Base-by-base conservation (phyloP, 2,888 invertebrate species). In the Drosophila birchii region DNA sequence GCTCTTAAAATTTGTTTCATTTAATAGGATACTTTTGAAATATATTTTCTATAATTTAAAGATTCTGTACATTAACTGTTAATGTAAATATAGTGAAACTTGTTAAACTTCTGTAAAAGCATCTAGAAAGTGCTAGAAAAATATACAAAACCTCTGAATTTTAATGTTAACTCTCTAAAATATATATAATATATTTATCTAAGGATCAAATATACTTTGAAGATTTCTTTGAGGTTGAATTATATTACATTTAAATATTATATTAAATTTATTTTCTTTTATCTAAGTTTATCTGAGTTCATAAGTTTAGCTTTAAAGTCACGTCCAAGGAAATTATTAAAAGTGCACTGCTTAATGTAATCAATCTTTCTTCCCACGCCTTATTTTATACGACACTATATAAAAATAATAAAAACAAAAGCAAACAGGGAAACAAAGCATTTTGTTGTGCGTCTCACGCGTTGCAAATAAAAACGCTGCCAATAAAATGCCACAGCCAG, bases 401-500 rank as follows among this genome's bases (percentile, higher is more conserved):
- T 51, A 69, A 44, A 69, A 47, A 68, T 32, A 34, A 43, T 55
- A 45, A 36, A 54, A 53, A 23, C 16, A 11, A 58, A 58, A 16
- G 44, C 29, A 58, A 64, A 29, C 66, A 41, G 41, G 54, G 49
- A 54, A 58, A 66, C 39, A 58, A 75, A 73, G 20, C 55, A 75
- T 67, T 67, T 74, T 59, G 59, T 53, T 67, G 59, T 71, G 80
- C 72, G 69, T 70, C 83, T 88, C 84, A 84, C 88, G 84, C 83
- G 72, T 63, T 86, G 69, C 84, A 70, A 80, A 84, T 84, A 88
- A 88, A 73, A 84, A 78, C 62, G 80, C 86, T 80, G 86, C 84
- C 84, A 88, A 84, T 88, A 84, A 84, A 84, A 88, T 78, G 83
- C 80, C 80, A 78, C 78, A 84, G 59, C 70, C 73, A 72, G 75